Evolutionary conservation across 1,140 invertebrate genomes (phyloP).

Genomic region (Drosophila subpulchrella): DNA sequence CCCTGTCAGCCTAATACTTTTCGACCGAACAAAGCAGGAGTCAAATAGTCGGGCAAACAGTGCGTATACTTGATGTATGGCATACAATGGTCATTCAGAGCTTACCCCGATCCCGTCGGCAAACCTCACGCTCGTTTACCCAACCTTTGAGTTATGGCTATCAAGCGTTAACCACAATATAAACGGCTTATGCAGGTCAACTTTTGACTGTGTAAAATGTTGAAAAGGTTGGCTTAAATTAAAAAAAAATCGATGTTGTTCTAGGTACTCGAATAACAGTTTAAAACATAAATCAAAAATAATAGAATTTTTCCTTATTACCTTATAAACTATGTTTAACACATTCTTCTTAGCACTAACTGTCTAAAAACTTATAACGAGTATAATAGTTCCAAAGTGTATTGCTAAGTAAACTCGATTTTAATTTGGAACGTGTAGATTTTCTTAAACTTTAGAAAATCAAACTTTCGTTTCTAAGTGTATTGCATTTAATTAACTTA

Average conservation of each 20-base stretch:
- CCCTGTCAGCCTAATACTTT: conserved; percentile 29
- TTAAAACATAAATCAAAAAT: too few relatives aligned
- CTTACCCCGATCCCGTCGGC: conserved; percentile 13
- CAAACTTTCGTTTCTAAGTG: too few relatives aligned
- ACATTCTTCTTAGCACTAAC: too few relatives aligned
- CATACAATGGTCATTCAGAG: conserved; percentile 59
- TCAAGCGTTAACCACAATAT: conserved; percentile 61
- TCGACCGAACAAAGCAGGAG: conserved; percentile 31
- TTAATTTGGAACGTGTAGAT: too few relatives aligned
- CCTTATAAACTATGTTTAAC: too few relatives aligned
- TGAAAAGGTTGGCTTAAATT: conserved; percentile 1
- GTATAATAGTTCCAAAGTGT: too few relatives aligned
- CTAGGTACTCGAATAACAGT: too few relatives aligned
- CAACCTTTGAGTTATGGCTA: conserved; percentile 64
- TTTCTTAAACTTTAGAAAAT: too few relatives aligned
- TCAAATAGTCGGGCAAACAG: conserved; percentile 58
- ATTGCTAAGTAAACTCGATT: too few relatives aligned
- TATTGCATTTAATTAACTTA: too few relatives aligned
- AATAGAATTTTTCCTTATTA: too few relatives aligned
- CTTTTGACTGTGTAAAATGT: conserved; percentile 15
- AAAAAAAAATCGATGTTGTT: background rate
- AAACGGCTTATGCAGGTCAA: conserved; percentile 51
- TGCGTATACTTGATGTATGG: conserved; percentile 73
- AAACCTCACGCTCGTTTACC: conserved; percentile 50
- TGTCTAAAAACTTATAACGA: too few relatives aligned